phyloP scores from a whole-genome alignment of 2,113 vertebrate species.

The Planiliza haematocheilus region DNA sequence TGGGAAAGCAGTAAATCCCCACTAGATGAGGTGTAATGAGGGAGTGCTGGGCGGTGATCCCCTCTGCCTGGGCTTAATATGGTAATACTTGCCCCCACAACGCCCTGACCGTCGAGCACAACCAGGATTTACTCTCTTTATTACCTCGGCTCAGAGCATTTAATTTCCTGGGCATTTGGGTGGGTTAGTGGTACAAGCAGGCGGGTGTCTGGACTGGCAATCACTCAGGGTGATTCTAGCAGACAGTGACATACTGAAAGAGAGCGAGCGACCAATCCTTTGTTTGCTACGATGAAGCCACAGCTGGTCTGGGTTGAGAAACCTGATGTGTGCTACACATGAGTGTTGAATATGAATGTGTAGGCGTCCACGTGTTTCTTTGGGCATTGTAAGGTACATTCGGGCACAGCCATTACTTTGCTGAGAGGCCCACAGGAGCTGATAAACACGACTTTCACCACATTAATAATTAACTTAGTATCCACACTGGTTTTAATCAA shows the following conservation, averaged over 20 bases:
- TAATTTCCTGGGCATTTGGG: slow-evolving; percentile 80
- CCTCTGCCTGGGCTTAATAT: slow-evolving; percentile 56
- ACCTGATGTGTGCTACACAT: not conserved
- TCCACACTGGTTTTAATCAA: slow-evolving; percentile 73
- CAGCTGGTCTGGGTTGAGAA: slow-evolving; percentile 14
- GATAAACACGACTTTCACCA: slow-evolving; percentile 50
- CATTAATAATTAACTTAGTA: slow-evolving; percentile 53
- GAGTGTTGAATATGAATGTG: slow-evolving; percentile 26
- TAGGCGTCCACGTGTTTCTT: slow-evolving; percentile 21
- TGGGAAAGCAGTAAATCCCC: slow-evolving; percentile 53
- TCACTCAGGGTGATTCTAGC: slow-evolving; percentile 80
- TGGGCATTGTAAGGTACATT: slow-evolving; percentile 41
- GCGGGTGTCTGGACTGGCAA: slow-evolving; percentile 70
- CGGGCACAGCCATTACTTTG: slow-evolving; percentile 51
- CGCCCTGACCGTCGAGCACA: slow-evolving; percentile 31
- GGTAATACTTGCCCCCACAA: slow-evolving; percentile 57
- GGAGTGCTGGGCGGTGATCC: slow-evolving; percentile 43
- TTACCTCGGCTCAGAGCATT: slow-evolving; percentile 68
- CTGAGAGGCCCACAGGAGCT: slow-evolving; percentile 61
- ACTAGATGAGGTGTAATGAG: slow-evolving; percentile 57
- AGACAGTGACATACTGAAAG: slow-evolving; percentile 76
- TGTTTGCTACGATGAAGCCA: slow-evolving; percentile 63
- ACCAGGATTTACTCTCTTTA: slow-evolving; percentile 75
- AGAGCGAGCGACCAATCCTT: not conserved
- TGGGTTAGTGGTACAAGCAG: slow-evolving; percentile 73